Percentiles rank a stretch among this genome's conserved stretches.
Evolutionary conservation across 2,888 invertebrate species (phyloP).

Genomic region (Malachius bipustulatus): DNA sequence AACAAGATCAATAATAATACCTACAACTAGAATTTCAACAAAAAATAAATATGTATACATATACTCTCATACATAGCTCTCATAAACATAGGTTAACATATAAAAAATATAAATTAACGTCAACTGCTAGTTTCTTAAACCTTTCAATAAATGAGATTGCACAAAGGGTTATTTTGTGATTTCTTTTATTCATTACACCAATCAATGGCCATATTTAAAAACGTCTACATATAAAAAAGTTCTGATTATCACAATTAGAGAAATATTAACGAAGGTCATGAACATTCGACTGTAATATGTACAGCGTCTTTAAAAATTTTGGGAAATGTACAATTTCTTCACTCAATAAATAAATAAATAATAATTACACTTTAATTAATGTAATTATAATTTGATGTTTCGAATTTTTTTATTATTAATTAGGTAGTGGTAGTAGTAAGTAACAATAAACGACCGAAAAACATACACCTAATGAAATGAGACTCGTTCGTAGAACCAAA

Average conservation of each 20-base stretch:
- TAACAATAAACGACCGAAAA: too few species aligned
- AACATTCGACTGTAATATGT: conserved; percentile 9
- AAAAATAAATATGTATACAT: too few species aligned
- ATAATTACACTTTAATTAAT: too few species aligned
- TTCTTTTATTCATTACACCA: conserved; percentile 1
- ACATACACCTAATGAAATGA: too few species aligned
- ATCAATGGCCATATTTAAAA: conserved; percentile 5
- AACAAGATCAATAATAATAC: too few species aligned
- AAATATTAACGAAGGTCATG: conserved; percentile 14
- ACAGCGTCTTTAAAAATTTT: conserved; percentile 13
- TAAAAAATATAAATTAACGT: conserved; percentile 27
- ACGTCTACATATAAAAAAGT: conserved; percentile 10
- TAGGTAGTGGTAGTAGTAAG: conserved; percentile 11
- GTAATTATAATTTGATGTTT: too few species aligned
- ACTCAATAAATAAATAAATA: conserved; percentile 13
- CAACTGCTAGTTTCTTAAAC: conserved; percentile 16
- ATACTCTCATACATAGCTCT: too few species aligned
- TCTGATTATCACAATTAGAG: conserved; percentile 16
- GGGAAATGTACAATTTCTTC: too few species aligned
- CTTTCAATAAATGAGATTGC: conserved; percentile 15
- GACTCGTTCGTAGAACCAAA: too few species aligned
- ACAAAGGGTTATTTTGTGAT: conserved; percentile 9
- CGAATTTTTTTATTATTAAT: too few species aligned
- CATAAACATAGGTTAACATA: conserved; percentile 29
- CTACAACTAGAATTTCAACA: too few species aligned